Conservation (phyloP, 2,888 invertebrate species). For the Aspidapion aeneum region DNA sequence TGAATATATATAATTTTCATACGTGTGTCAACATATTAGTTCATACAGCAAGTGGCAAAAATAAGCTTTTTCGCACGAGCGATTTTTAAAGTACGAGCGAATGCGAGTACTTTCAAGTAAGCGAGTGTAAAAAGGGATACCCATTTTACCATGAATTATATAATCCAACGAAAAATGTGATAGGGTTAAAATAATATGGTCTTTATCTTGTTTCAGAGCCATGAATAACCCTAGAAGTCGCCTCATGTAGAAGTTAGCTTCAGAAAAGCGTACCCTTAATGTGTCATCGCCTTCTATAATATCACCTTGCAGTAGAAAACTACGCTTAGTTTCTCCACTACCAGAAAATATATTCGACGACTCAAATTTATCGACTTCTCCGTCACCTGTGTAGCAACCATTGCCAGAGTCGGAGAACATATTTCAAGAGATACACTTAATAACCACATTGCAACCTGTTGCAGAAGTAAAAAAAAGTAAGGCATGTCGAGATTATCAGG, state of each 20-base stretch:
- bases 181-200: no score
- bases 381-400: constrained; percentile 11
- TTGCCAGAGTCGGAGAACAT: constrained; percentile 4
- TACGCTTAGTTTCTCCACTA: constrained; percentile 8
- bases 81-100: no score
- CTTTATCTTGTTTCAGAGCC: neutral
- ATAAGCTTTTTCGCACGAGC: no score
- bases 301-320: constrained; percentile 4
- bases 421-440: constrained; percentile 8
- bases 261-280: neutral
- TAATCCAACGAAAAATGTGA: no score
- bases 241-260: neutral
- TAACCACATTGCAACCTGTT: constrained; percentile 17
- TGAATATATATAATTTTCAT: no score
- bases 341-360: constrained; percentile 15
- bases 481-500: neutral
- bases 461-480: constrained; percentile 4
- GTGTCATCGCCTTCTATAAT: constrained; percentile 6
- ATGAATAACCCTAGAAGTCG: neutral
- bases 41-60: no score
- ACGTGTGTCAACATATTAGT: no score
- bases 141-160: no score
- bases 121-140: no score
- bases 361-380: constrained; percentile 12
- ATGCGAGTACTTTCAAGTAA: no score